Percentiles rank a stretch among this genome's conserved stretches.
Conservation (phyloP, 2,888 invertebrate genomes). For the Monochamus alternatus region DNA sequence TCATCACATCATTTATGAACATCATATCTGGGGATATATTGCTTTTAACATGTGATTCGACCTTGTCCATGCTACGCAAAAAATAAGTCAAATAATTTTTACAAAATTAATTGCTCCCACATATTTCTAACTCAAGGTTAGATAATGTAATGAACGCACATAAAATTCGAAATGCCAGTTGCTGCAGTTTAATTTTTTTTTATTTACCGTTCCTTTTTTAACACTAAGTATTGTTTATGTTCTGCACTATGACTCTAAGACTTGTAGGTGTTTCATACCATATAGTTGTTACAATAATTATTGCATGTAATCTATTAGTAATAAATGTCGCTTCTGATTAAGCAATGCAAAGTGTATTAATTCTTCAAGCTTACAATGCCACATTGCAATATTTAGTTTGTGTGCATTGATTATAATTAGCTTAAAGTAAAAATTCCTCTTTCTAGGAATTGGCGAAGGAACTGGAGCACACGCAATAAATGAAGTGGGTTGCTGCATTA, state of each 20-base stretch:
- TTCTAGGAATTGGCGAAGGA: too few relatives aligned
- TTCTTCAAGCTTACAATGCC: not conserved
- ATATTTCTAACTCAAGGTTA: conserved; percentile 18
- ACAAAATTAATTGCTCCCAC: conserved; percentile 14
- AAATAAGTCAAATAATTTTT: not conserved
- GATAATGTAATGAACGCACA: conserved; percentile 3
- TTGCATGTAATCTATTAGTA: conserved; percentile 17
- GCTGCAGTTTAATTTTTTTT: conserved; percentile 9
- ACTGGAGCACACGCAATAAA: too few relatives aligned
- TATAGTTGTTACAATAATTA: not conserved
- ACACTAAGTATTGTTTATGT: conserved; percentile 10
- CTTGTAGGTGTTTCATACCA: not conserved
- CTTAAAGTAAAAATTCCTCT: too few relatives aligned
- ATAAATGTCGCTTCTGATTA: not conserved
- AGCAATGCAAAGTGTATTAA: not conserved
- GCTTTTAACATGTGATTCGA: too few relatives aligned
- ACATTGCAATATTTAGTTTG: not conserved
- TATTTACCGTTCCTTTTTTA: conserved; percentile 11
- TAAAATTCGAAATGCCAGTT: conserved; percentile 20
- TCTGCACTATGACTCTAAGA: not conserved
- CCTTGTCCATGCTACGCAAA: conserved; percentile 8
- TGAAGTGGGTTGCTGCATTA: too few relatives aligned
- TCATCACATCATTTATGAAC: too few relatives aligned
- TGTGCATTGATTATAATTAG: too few relatives aligned
- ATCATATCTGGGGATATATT: too few relatives aligned